These are phyloP conservation scores for Ahaetulla prasina DNA, from an alignment of 2,113 vertebrate genomes.

Conservation along the genomic window DNA sequence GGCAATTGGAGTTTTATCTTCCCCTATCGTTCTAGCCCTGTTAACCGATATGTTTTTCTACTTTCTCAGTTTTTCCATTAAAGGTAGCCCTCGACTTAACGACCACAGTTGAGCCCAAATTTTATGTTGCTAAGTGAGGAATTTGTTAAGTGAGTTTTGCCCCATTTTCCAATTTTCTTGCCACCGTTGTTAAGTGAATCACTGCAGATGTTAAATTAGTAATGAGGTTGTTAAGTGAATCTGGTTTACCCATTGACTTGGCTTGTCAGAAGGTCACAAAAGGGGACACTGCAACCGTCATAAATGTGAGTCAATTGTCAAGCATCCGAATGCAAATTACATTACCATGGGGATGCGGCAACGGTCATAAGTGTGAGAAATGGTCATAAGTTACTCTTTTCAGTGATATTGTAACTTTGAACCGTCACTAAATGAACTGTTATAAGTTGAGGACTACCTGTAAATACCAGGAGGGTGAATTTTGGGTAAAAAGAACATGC, in stretches of 20 bases:
- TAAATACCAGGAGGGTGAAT: rapidly evolving
- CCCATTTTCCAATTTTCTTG: not conserved
- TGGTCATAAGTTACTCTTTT: not conserved
- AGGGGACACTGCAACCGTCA: too few relatives aligned
- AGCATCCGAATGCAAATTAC: not conserved
- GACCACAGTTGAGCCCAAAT: not conserved
- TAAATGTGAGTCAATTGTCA: not conserved
- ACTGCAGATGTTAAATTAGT: not conserved
- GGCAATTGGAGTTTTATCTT: not conserved
- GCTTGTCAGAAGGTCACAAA: too few relatives aligned
- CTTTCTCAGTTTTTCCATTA: not conserved
- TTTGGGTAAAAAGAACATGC: slow-evolving; percentile 9
- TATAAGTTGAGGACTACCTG: not conserved
- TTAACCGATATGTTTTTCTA: not conserved
- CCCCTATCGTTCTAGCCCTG: not conserved
- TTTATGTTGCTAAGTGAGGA: not conserved
- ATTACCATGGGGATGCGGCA: not conserved
- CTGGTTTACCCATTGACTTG: too few relatives aligned
- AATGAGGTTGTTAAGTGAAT: not conserved
- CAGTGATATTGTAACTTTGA: not conserved
- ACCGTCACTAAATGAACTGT: not conserved
- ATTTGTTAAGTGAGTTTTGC: not conserved
- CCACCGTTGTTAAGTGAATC: not conserved
- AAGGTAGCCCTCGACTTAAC: not conserved
- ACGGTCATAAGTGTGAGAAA: not conserved